Conservation (phyloP, 2,888 invertebrate species). For the Leucoptera coffeella region DNA sequence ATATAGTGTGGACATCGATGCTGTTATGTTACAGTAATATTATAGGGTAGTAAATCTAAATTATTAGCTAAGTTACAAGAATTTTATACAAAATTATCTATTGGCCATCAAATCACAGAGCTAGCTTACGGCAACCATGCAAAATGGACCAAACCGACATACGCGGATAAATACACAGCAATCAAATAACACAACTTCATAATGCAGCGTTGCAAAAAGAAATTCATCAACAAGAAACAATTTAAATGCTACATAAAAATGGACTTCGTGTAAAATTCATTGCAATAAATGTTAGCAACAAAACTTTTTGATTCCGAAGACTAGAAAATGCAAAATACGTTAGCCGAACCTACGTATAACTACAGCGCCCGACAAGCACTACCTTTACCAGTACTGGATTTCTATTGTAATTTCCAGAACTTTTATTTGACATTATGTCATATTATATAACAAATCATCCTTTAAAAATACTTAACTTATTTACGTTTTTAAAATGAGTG, state of each 20-base stretch:
- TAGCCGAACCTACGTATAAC: too few species aligned
- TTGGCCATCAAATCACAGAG: constrained; percentile 50
- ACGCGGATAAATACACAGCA: background rate
- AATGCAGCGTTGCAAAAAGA: constrained; percentile 2
- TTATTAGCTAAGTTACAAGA: constrained; percentile 41
- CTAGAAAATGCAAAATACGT: too few species aligned
- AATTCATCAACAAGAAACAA: constrained; percentile 3
- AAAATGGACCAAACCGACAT: too few species aligned
- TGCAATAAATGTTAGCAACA: background rate
- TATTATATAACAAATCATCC: too few species aligned
- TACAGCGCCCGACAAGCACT: constrained; percentile 41
- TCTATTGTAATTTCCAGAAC: too few species aligned
- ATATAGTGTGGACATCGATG: constrained; percentile 42
- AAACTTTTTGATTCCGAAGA: background rate
- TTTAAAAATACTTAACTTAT: too few species aligned
- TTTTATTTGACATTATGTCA: too few species aligned
- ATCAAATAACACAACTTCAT: background rate
- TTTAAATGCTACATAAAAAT: constrained; percentile 3
- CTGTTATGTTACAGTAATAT: constrained; percentile 36
- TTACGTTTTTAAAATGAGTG: too few species aligned
- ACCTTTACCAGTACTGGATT: constrained; percentile 52
- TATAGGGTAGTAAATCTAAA: constrained; percentile 24
- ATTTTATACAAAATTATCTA: constrained; percentile 46
- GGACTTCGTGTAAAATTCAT: constrained; percentile 6
- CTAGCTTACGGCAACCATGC: constrained; percentile 23